A percentile compares a stretch with the other conserved stretches of the same genome.
These are phyloP conservation scores for Hephaestus fuliginosus DNA, from an alignment of 2,797 vertebrate species.

Conservation along the genomic window DNA sequence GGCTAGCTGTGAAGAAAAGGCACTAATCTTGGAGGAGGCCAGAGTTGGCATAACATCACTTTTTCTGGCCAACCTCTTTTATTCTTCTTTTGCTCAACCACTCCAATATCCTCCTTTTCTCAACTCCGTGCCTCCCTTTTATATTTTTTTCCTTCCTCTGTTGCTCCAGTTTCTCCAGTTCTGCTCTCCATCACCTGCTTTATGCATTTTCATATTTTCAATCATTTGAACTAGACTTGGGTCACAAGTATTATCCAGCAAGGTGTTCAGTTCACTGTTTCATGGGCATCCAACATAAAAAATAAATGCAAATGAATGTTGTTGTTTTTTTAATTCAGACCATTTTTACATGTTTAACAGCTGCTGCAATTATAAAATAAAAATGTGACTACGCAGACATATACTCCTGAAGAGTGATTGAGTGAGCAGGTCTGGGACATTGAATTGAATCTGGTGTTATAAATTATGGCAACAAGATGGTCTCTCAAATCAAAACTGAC, in stretches of 20 bases:
- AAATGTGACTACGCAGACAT: not conserved
- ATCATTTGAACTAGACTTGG: not conserved
- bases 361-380: not conserved
- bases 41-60: conserved; percentile 65
- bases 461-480: not conserved
- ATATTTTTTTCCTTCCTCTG: not conserved
- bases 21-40: conserved; percentile 71
- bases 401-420: not conserved
- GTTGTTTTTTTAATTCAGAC: not conserved
- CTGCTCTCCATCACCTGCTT: not conserved
- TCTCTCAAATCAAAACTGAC: conserved; percentile 1
- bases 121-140: not conserved
- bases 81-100: conserved; percentile 50
- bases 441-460: not conserved
- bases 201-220: not conserved
- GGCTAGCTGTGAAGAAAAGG: conserved; percentile 69
- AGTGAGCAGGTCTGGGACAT: not conserved
- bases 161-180: not conserved
- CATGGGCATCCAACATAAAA: not conserved
- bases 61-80: conserved; percentile 47
- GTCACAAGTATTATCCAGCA: not conserved
- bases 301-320: not conserved
- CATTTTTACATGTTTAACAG: not conserved
- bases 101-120: conserved; percentile 51
- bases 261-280: not conserved